Evolutionary conservation across 2,797 vertebrate genomes (phyloP), one percentile per base, ranked within the genome.

Genomic region (Neostethus bicornis): DNA sequence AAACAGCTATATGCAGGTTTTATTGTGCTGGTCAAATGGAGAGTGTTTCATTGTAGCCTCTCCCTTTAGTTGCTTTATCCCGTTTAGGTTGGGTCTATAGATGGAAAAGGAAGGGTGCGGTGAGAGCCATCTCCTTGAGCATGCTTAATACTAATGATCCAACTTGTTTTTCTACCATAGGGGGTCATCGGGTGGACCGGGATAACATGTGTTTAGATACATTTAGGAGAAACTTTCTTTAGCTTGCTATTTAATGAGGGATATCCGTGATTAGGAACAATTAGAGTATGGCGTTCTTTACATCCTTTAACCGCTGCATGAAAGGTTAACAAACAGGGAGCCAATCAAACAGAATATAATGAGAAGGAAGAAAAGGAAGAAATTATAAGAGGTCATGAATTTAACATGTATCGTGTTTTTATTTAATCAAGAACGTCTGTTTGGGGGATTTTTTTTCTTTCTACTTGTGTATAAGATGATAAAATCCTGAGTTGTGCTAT

Each of bases 51-150:
- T 59, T 37, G 55, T 32, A 49, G 75, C 46, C 70, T 57, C 53
- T 70, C 79, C 65, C 74, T 84, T 85, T 80, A 85, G 70, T 54
- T 51, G 63, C 65, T 76, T 85, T 70, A 82, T 72, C 61, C 75
- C 71, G 56, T 34, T 23, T 4, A 63, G 61, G 68, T 75, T 32
- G 16, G 64, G 68, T 79, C 54, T 41, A 4, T 19, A 16, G 39
- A 47, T 70, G 56, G 61, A 75, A 69, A 64, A 41, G 77, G 65
- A 76, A 77, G 63, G 62, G 60, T 50, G 62, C 57, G 34, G 32
- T 35, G 65, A 19, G 41, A 19, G 48, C 54, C 66, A 10, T 50
- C 51, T 61, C 75, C 44, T 35, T 42, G 19, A 0, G 13, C 19
- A 28, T 44, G 41, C 37, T 68, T 74, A 64, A 56, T 55, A 65